Evolutionary conservation across 2,797 vertebrate species (phyloP), one percentile per base, ranked within the genome.

Genomic region (Platyrinchus mystaceus): DNA sequence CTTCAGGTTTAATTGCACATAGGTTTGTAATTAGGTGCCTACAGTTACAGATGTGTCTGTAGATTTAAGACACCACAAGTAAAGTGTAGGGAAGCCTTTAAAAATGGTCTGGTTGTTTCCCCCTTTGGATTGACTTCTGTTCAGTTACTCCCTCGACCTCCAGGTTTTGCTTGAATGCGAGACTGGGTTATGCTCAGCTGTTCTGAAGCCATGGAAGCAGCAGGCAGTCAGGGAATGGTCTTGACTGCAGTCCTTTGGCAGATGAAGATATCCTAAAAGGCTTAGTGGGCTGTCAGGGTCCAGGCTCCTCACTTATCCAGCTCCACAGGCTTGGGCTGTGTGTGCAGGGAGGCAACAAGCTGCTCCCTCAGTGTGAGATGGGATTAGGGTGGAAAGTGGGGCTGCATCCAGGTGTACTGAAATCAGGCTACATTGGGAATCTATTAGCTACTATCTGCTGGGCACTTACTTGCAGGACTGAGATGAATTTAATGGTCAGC

Each of bases 151-250:
- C 14, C 11, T 46, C 0, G 0, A 11, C 24, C 34, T 58, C 24
- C n/a, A 6, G 49, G 22, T 50, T 90, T 74, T 58, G 28, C 14
- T 56, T 0, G 0, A 43, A 10, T 27, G 24, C 0, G 0, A 30
- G 63, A 4, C 6, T 6, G 53, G 58, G 44, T 27, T 70, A 0
- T 24, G 14, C 81, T 90, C 1, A 21, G 74, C 88, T 56, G 10
- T 55, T 80, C 11, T 12, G 44, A 39, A 23, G 70, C 80, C 4
- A 0, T 44, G 91, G 39, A 30, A 47, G 67, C 71, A 34, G 56
- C 67, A 30, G 4, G n/a, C 41, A n/a, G 84, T 36, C 5, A 34
- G 64, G 10, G 77, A 41, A 32, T 0, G 19, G 30, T 53, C 41
- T 76, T 93, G 88, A 92, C 86, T 70, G 71, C n/a, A 12, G 53